A percentile compares a stretch with the other conserved stretches of the same genome.
phyloP scores from a whole-genome alignment of 2,113 vertebrate species.

The Baryphthengus martii region DNA sequence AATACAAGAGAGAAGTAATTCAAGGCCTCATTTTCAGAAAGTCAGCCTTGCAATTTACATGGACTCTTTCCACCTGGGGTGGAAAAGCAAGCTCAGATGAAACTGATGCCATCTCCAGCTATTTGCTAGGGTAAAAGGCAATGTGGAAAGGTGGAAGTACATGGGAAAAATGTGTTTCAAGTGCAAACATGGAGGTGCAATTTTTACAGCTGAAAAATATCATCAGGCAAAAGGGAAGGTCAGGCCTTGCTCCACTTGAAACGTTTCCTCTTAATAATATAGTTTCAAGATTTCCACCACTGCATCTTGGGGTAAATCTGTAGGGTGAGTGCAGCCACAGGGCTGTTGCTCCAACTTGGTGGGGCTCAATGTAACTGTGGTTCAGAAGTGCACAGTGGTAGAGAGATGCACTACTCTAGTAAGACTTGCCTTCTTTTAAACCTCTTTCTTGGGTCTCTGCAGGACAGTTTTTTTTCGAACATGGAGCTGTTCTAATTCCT shows the following conservation, averaged over 20 bases:
- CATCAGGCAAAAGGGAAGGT: background rate
- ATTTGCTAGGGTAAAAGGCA: background rate
- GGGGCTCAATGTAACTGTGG: rapidly evolving
- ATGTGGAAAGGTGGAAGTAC: background rate
- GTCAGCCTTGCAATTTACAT: background rate
- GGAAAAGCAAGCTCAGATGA: background rate
- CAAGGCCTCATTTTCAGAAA: constrained; percentile 6
- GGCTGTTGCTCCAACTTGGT: background rate
- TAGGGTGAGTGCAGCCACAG: background rate
- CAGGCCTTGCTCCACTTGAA: background rate
- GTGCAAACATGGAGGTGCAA: background rate
- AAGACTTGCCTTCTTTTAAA: background rate
- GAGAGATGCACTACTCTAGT: background rate
- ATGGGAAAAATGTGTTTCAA: background rate
- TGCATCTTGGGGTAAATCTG: background rate
- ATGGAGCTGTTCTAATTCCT: background rate
- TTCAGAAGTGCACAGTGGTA: background rate
- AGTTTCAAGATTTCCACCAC: background rate
- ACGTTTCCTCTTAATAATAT: background rate
- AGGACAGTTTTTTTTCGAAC: background rate
- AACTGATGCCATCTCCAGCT: background rate
- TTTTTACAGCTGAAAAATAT: background rate
- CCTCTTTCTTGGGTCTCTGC: background rate
- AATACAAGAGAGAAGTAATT: background rate
- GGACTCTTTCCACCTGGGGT: background rate